Evolutionary conservation across 2,888 invertebrate species (phyloP).

Genomic region (Ecdyonurus torrentis): DNA sequence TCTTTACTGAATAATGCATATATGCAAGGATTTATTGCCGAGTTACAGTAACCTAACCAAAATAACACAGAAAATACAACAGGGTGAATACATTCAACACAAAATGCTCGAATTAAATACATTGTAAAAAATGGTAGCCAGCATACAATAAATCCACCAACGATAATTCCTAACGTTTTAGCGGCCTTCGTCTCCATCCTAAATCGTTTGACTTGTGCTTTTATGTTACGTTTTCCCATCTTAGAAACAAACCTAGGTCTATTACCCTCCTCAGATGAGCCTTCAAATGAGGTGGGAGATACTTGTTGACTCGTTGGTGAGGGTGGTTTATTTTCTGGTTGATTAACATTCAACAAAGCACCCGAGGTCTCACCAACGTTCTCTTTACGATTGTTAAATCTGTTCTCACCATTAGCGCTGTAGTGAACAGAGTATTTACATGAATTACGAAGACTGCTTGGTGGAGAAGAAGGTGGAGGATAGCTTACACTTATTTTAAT

Average conservation of each 20-base stretch:
- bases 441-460: slow-evolving; percentile 7
- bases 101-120: slow-evolving; percentile 80
- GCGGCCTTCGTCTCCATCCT: slow-evolving; percentile 95
- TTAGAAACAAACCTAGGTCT: slow-evolving; percentile 34
- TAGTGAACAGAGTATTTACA: slow-evolving; percentile 11
- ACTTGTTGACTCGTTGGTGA: slow-evolving; percentile 10
- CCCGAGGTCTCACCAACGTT: slow-evolving; percentile 5
- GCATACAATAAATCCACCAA: slow-evolving; percentile 91
- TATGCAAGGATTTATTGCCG: slow-evolving; percentile 88
- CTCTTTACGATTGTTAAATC: slow-evolving; percentile 17
- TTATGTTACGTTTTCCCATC: slow-evolving; percentile 80
- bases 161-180: slow-evolving; percentile 90
- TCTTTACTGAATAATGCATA: slow-evolving; percentile 91
- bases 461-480: slow-evolving; percentile 31
- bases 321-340: slow-evolving; percentile 11
- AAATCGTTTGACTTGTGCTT: slow-evolving; percentile 79
- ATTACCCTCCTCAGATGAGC: slow-evolving; percentile 16
- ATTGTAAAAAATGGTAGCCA: slow-evolving; percentile 96
- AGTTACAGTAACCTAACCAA: slow-evolving; percentile 96
- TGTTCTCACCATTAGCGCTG: slow-evolving; percentile 24
- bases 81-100: slow-evolving; percentile 66
- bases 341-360: not conserved
- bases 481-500: slow-evolving; percentile 77
- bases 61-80: slow-evolving; percentile 81
- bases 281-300: slow-evolving; percentile 14